Evolutionary conservation across 2,888 invertebrate genomes (phyloP), one percentile per base, ranked within the genome.

Genomic region (Chromoteleia sp.): DNA sequence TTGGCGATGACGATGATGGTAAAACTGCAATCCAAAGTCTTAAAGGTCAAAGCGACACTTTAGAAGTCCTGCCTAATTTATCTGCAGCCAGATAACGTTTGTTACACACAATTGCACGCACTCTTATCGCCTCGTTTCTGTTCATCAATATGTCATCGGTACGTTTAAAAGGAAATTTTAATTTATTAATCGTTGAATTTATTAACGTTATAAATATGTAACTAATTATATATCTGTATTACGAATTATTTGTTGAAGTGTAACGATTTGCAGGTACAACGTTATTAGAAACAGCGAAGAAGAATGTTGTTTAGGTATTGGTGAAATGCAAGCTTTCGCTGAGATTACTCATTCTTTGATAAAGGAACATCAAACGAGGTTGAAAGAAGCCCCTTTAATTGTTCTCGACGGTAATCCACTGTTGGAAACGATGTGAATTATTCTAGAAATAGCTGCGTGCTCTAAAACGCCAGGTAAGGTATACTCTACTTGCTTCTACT

Each of bases 381-480:
- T 98, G 21, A 92, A 93, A 82, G 89, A 92, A 7, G 94, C 97
- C 0, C 95, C 97, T 0, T 91, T 98, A 29, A 93, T 99, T 7
- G 93, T 98, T 15, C 91, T 98, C 63, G 99, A 99, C 91, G 97
- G 96, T 6, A 99, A 99, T 92, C 89, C 97, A 48, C 94, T 96
- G 0, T 87, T 94, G 45, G 92, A 94, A 17, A 94, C 97, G 0
- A 95, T 98, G 88, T 92, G 93, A 83, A 92, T 93, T 56, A 91
- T 95, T 19, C 90, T 97, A 59, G 90, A 93, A 73, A 88, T 96
- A 12, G 96, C 97, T 48, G 86, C 92, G 7, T 88, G 93, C 45
- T 90, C 94, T 76, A 88, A 93, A 36, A 94, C 95, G 87, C 96
- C 97, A 89, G 95, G 96, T 96, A 90, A 93, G 94, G 89, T 36